These are phyloP conservation scores for Psilopsiagon aurifrons DNA, from an alignment of 2,113 vertebrate species.

Conservation along the genomic window DNA sequence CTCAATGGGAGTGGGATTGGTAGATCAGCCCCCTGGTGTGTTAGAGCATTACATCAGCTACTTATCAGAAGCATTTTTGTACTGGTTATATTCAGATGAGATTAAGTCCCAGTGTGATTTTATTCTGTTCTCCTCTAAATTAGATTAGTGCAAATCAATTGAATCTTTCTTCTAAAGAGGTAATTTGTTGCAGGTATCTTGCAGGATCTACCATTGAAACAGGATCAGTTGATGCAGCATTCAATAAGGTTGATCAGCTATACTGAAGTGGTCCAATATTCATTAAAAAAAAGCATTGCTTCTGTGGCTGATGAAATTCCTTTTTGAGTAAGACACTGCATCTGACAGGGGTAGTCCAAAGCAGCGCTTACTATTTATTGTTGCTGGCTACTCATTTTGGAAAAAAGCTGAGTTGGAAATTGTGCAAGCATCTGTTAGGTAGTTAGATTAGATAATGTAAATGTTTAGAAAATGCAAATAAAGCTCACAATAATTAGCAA, in stretches of 20 bases:
- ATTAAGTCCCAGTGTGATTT: constrained; percentile 49
- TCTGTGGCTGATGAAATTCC: not conserved
- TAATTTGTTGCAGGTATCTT: constrained; percentile 31
- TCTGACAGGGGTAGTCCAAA: not conserved
- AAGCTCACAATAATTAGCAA: constrained; percentile 69
- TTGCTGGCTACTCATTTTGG: not conserved
- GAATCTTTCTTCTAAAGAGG: constrained; percentile 5
- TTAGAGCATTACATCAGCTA: constrained; percentile 10
- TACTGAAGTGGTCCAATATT: not conserved
- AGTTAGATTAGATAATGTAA: constrained; percentile 70
- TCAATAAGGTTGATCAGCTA: not conserved
- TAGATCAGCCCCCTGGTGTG: constrained; percentile 3
- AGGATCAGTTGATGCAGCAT: constrained; percentile 10
- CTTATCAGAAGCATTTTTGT: constrained; percentile 54
- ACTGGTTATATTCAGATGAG: constrained; percentile 60
- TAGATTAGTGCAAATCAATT: constrained; percentile 35
- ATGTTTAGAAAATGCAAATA: constrained; percentile 76
- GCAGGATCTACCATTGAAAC: not conserved
- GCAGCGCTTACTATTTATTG: constrained; percentile 17
- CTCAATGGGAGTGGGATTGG: not conserved
- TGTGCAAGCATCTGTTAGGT: constrained; percentile 62
- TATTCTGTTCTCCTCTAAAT: constrained; percentile 29
- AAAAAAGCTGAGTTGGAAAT: constrained; percentile 56
- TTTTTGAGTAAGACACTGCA: not conserved
- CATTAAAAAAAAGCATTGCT: not conserved